Conservation (phyloP, 2,888 invertebrate species). For the Leptinotarsa juncta region DNA sequence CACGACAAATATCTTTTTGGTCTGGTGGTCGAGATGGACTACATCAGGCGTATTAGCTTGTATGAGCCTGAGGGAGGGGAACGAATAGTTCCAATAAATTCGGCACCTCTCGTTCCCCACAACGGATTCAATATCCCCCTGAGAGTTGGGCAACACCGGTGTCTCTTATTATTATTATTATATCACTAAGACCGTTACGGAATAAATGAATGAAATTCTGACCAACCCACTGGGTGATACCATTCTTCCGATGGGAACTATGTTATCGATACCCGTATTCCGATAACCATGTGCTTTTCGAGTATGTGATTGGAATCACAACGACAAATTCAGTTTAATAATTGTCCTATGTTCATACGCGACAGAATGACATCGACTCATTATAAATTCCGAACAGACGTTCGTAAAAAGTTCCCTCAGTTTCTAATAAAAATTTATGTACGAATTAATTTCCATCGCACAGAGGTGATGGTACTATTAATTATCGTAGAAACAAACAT, state of each 20-base stretch:
- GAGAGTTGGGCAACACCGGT: no score
- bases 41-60: no score
- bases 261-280: conserved; percentile 40
- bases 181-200: not conserved
- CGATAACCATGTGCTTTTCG: conserved; percentile 34
- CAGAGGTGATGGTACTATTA: conserved; percentile 34
- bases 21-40: no score
- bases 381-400: conserved; percentile 36
- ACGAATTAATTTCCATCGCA: conserved; percentile 34
- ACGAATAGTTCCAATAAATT: no score
- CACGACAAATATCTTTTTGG: no score
- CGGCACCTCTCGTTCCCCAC: no score
- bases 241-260: conserved; percentile 28
- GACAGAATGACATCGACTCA: conserved; percentile 17
- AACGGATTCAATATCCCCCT: no score
- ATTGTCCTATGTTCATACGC: conserved; percentile 29
- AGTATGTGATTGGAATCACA: conserved; percentile 39
- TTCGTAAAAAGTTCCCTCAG: conserved; percentile 39
- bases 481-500: conserved; percentile 29
- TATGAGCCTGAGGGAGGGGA: no score
- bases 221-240: conserved; percentile 19
- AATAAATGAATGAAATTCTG: not conserved
- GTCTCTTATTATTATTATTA: not conserved
- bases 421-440: conserved; percentile 37
- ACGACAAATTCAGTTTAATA: conserved; percentile 37